Evolutionary conservation across 2,113 vertebrate genomes (phyloP), one percentile per base, ranked within the genome.

Genomic region (Vanacampus margaritifer): DNA sequence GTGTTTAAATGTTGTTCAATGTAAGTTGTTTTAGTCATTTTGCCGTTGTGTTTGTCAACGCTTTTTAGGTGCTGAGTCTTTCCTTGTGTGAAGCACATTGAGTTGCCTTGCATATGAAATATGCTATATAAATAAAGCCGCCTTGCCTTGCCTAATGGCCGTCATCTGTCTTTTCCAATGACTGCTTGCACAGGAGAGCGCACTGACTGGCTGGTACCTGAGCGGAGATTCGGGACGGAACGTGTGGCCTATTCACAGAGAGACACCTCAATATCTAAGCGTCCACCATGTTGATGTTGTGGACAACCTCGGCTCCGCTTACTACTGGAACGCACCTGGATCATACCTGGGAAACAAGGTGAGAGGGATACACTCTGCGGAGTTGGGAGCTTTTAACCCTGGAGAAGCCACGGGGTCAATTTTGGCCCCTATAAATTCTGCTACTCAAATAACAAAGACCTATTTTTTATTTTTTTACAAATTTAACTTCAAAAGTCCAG

Each of bases 311-410:
- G 87, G 89, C 56, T 78, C 78, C 0, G 75, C 84, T 39, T 90
- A 88, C 80, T 90, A 90, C 76, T 90, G 89, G 89, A 89, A 80
- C 17, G 87, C 86, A 36, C 89, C 89, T 57, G 80, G 36, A 62
- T 50, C 66, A 0, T 88, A 78, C 73, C 67, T 90, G 50, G 87
- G 86, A 71, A 89, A 88, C 76, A 89, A 88, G 87, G 89, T 89
- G 2, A 71, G 83, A 72, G 0, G 1, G n/a, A 57, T 11, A 26
- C 63, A 36, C 35, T 56, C 26, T 37, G 36, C 13, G 12, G 14
- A 5, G 51, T 54, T 14, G 14, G 26, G 23, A 32, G 28, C 28
- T 32, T 32, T n/a, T n/a, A n/a, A n/a, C n/a, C n/a, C n/a, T n/a
- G n/a, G n/a, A n/a, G n/a, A n/a, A n/a, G n/a, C n/a, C n/a, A n/a